Evolutionary conservation across 2,888 invertebrate genomes (phyloP).

Genomic region (Hecatera dysodea): DNA sequence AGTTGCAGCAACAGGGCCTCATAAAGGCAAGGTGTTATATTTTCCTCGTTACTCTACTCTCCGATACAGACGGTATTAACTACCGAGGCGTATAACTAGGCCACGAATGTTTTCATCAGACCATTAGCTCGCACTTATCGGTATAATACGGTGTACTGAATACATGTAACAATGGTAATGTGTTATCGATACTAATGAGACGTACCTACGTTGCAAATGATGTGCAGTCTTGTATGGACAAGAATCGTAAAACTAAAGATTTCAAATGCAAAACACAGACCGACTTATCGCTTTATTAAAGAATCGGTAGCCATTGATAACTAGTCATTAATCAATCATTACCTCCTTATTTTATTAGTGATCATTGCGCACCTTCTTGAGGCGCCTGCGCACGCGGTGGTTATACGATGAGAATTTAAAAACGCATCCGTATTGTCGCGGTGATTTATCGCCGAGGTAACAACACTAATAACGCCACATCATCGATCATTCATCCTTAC

Average conservation of each 20-base stretch:
- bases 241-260: conserved; percentile 6
- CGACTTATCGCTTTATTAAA: conserved; percentile 8
- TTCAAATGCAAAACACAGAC: conserved; percentile 21
- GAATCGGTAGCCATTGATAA: conserved; percentile 20
- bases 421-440: conserved; percentile 24
- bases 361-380: conserved; percentile 15
- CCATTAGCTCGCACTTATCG: conserved; percentile 29
- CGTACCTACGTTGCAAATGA: background rate
- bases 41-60: conserved; percentile 30
- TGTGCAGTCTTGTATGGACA: background rate
- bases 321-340: conserved; percentile 21
- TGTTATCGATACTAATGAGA: conserved; percentile 19
- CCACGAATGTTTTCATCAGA: conserved; percentile 49
- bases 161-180: conserved; percentile 34
- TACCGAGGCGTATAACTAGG: conserved; percentile 32
- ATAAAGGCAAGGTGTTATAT: conserved; percentile 31
- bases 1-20: conserved; percentile 1
- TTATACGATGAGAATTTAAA: conserved; percentile 12
- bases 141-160: conserved; percentile 18
- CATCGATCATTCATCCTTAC: background rate
- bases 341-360: conserved; percentile 3
- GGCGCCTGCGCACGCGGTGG: conserved; percentile 8
- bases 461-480: background rate
- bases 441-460: conserved; percentile 4
- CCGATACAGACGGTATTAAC: conserved; percentile 1